Evolutionary conservation across 92 coral and sea anemone genomes (phyloP).

Genomic region (Zoanthus sociatus): DNA sequence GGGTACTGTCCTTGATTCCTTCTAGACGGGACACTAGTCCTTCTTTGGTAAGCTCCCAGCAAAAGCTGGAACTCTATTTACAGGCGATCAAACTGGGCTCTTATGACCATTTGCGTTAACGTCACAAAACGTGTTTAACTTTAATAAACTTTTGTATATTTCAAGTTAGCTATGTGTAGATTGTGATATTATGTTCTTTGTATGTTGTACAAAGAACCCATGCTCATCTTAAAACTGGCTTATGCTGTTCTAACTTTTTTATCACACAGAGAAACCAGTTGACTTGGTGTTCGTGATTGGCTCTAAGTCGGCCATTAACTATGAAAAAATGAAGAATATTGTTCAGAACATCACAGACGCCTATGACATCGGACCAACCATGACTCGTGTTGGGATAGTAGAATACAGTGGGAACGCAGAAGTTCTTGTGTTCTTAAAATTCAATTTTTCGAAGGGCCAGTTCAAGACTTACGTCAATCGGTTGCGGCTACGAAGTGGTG

Average conservation of each 20-base stretch:
- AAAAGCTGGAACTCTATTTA: no score
- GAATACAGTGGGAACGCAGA: slow-evolving; percentile 86
- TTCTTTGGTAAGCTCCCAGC: no score
- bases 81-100: no score
- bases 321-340: slow-evolving; percentile 70
- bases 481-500: slow-evolving; percentile 54
- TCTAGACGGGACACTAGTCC: no score
- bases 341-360: slow-evolving; percentile 65
- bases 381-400: slow-evolving; percentile 81
- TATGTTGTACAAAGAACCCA: no score
- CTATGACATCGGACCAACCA: slow-evolving; percentile 69
- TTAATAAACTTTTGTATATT: no score
- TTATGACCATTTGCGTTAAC: no score
- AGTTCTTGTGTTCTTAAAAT: slow-evolving; percentile 67
- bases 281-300: slow-evolving; percentile 91
- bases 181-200: no score
- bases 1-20: no score
- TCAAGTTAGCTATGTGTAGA: no score
- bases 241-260: not conserved
- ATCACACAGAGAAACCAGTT: slow-evolving; percentile 59
- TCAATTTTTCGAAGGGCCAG: slow-evolving; percentile 42
- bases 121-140: no score
- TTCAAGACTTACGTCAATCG: slow-evolving; percentile 63
- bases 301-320: slow-evolving; percentile 69
- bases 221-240: no score